These are phyloP conservation scores for Lycocerus yunnanus DNA, from an alignment of 2,888 invertebrate species.

Conservation along the genomic window DNA sequence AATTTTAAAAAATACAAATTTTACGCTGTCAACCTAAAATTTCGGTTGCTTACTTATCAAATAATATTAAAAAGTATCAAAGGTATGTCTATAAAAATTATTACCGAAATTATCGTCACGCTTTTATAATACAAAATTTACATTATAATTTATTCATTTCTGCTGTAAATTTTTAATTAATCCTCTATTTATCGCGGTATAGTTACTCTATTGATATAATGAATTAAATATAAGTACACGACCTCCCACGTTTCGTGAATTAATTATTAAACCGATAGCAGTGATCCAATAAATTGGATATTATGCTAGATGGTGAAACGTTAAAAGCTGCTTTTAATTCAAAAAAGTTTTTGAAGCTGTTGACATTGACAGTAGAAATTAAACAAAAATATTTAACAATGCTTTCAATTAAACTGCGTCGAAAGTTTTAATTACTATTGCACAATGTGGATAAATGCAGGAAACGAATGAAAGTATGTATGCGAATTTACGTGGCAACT, in stretches of 20 bases:
- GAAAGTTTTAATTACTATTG: slow-evolving; percentile 26
- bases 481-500: slow-evolving; percentile 22
- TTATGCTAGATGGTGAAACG: slow-evolving; percentile 1
- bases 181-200: slow-evolving; percentile 1
- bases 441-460: slow-evolving; percentile 22
- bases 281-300: slow-evolving; percentile 4
- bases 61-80: no score
- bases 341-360: slow-evolving; percentile 10
- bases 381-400: slow-evolving; percentile 25
- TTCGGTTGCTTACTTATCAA: not conserved
- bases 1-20: not conserved
- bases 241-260: slow-evolving; percentile 1
- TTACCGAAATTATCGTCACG: not conserved
- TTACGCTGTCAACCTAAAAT: not conserved
- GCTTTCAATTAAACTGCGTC: slow-evolving; percentile 25
- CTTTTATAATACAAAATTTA: not conserved
- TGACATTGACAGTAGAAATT: slow-evolving; percentile 20
- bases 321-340: slow-evolving; percentile 15
- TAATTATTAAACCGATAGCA: slow-evolving; percentile 5
- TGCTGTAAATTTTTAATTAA: not conserved
- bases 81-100: not conserved
- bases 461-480: slow-evolving; percentile 19
- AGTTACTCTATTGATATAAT: not conserved
- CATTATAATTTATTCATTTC: not conserved
- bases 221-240: slow-evolving; percentile 5